phyloP scores from a whole-genome alignment of 2,797 vertebrate species.

The Sebastes itinus region DNA sequence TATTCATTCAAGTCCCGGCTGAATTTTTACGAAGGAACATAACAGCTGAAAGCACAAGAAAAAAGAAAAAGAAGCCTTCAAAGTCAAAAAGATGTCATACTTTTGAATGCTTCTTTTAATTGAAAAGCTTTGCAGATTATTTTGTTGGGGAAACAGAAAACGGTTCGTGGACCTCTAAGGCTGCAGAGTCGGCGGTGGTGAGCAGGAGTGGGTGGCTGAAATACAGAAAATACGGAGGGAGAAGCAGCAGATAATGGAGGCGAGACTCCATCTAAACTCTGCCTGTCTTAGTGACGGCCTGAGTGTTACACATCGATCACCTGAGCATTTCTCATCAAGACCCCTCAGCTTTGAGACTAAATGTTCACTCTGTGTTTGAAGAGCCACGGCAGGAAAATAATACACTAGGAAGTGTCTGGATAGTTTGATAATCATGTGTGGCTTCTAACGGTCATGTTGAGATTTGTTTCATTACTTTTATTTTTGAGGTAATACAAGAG shows the following conservation, averaged over 20 bases:
- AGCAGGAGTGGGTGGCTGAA: constrained; percentile 14
- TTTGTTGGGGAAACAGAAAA: constrained; percentile 22
- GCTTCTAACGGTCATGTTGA: background rate
- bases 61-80: background rate
- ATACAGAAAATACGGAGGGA: background rate
- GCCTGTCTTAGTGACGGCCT: constrained; percentile 38
- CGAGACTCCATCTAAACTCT: constrained; percentile 49
- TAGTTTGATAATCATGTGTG: background rate
- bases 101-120: constrained; percentile 35
- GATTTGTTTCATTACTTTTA: background rate
- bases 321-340: constrained; percentile 44
- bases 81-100: constrained; percentile 10
- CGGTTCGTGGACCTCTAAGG: background rate
- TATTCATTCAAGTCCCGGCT: constrained; percentile 43
- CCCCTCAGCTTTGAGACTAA: constrained; percentile 28
- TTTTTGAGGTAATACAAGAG: background rate
- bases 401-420: background rate
- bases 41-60: constrained; percentile 24
- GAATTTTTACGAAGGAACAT: constrained; percentile 1
- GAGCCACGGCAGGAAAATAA: background rate
- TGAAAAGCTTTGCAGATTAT: constrained; percentile 25
- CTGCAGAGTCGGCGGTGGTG: background rate
- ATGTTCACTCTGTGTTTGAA: background rate
- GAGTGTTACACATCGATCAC: constrained; percentile 62
- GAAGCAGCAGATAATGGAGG: constrained; percentile 50